Conservation (phyloP, 2,113 vertebrate species). For the Rhinolophus ferrumequinum region DNA sequence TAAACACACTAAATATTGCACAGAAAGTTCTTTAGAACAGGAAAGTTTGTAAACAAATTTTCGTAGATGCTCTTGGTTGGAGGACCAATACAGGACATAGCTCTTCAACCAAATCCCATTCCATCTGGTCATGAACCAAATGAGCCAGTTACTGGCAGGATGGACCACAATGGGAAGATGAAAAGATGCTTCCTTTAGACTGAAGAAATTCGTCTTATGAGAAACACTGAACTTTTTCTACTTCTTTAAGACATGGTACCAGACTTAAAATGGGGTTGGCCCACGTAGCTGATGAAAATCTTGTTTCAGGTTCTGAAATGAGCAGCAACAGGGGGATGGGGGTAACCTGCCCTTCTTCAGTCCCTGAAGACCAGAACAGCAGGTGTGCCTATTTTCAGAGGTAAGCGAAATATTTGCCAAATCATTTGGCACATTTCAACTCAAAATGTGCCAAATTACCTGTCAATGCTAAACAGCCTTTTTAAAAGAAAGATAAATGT, state of each 20-base stretch:
- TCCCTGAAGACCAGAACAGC: constrained; percentile 75
- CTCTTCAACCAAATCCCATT: constrained; percentile 33
- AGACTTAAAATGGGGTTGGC: neutral
- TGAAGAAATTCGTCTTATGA: neutral
- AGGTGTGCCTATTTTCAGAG: constrained; percentile 85
- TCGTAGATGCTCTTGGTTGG: constrained; percentile 25
- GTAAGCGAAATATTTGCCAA: constrained; percentile 84
- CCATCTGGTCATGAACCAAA: constrained; percentile 9
- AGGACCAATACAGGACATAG: neutral
- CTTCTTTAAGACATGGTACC: constrained; percentile 23
- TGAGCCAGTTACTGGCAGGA: neutral
- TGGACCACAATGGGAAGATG: neutral
- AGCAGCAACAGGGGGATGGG: neutral
- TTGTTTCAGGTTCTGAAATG: constrained; percentile 74
- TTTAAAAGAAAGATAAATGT: constrained; percentile 79
- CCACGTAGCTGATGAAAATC: neutral
- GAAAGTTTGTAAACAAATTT: neutral
- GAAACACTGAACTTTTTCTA: neutral
- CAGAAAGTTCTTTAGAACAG: constrained; percentile 42
- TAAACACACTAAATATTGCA: constrained; percentile 7
- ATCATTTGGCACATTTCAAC: constrained; percentile 84
- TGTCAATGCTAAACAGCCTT: constrained; percentile 79
- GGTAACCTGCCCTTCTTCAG: constrained; percentile 37
- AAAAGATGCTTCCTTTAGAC: constrained; percentile 4
- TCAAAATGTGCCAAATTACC: constrained; percentile 85